Evolutionary conservation across 1,140 invertebrate genomes (phyloP).

Genomic region (Drosophila ambigua): DNA sequence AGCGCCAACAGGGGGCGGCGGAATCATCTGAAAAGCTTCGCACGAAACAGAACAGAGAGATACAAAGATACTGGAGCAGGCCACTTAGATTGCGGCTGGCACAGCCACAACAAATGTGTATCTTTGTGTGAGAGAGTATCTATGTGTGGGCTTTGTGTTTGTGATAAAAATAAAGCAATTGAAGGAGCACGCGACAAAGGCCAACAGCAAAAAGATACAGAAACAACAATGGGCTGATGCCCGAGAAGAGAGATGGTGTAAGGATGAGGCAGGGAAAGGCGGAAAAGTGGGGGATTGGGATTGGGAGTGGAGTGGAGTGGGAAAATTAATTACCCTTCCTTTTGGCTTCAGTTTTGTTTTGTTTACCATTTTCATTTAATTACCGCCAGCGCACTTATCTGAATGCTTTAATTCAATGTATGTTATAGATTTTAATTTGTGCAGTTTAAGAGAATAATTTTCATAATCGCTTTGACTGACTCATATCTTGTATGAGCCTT

Average conservation of each 20-base stretch:
- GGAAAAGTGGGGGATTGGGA: too few species aligned
- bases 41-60: conserved; percentile 24
- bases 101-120: conserved; percentile 33
- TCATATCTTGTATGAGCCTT: background rate
- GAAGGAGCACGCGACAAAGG: conserved; percentile 42
- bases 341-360: conserved; percentile 18
- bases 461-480: conserved; percentile 14
- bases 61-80: conserved; percentile 43
- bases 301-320: background rate
- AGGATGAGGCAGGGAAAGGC: background rate
- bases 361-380: conserved; percentile 45
- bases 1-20: conserved; percentile 9
- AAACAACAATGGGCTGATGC: background rate
- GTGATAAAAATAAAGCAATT: conserved; percentile 59
- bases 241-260: conserved; percentile 7
- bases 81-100: conserved; percentile 54
- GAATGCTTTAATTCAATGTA: conserved; percentile 1
- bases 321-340: conserved; percentile 48
- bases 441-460: too few species aligned
- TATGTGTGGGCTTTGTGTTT: conserved; percentile 34
- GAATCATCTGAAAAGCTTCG: conserved; percentile 23
- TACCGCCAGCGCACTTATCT: conserved; percentile 33
- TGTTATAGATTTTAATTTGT: too few species aligned
- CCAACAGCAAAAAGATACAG: conserved; percentile 38
- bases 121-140: conserved; percentile 15